Base-by-base conservation (phyloP, 2,797 vertebrate genomes). In the Micrastur ruficollis region DNA sequence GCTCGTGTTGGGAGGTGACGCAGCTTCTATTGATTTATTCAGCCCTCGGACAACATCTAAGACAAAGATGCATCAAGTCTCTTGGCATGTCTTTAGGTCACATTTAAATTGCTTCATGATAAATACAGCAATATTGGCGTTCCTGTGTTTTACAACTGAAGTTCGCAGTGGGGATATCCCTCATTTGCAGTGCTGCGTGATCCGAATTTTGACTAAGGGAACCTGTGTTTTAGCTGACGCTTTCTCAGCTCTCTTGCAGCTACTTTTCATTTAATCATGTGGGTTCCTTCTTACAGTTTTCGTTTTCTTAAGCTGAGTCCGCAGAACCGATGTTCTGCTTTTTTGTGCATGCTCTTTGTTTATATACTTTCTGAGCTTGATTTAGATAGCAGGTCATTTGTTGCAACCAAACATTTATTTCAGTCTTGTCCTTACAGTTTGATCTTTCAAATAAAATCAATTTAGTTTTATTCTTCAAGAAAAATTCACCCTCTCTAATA, bases 331-430 rank as follows among this genome's bases (percentile, higher is more conserved):
- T 42, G 9, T 71, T 66, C 36, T 74, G 16, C 4, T 6, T 2
- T 50, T 62, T 17, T 9, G 11, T 40, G 12, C 8, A 1, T 31
- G 16, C 8, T 36, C 36, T 56, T 78, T 80, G 32, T 50, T 87
- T 68, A 25, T 50, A 7, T 29, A 11, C 12, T 52, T 42, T 42
- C 49, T 47, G 56, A 75, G 27, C 11, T 83, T 93, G 89, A 83
- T 86, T 53, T 72, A 81, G 67, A 6, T 6, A 59, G 53, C 87
- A 78, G 81, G 75, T 90, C 31, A 4, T 42, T 81, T 79, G 25
- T 50, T 91, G 66, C 50, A 71, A 73, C 75, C 32, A 74, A 78
- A 86, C 61, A 75, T 94, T 91, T 86, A 72, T 95, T 95, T 95
- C 73, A 65, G 2, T 78, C 75, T 58, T 65, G 40, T 91, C 56